A percentile compares a stretch with the other conserved stretches of the same genome.
Conservation (phyloP, 2,797 vertebrate genomes). For the Pachyuromys duprasi region DNA sequence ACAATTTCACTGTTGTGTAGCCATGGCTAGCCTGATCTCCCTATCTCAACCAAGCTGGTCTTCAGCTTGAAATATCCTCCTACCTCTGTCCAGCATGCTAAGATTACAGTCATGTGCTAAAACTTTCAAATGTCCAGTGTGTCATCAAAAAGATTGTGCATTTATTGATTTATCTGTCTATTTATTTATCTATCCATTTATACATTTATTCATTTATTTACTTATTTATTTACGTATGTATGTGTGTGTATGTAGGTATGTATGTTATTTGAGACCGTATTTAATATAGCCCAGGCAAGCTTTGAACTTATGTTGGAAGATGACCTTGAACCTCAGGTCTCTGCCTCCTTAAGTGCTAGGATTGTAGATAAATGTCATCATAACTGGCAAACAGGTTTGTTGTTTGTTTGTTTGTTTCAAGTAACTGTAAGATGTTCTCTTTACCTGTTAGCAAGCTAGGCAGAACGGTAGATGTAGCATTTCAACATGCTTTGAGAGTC, state of each 20-base stretch:
- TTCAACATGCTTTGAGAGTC: neutral
- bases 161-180: too few species aligned
- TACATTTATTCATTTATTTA: neutral
- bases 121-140: conserved; percentile 38
- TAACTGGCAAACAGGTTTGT: neutral
- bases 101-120: neutral
- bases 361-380: neutral
- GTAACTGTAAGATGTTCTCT: conserved; percentile 12
- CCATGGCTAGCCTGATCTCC: neutral
- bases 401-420: neutral
- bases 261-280: neutral
- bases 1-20: neutral
- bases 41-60: neutral
- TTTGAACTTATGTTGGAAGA: neutral
- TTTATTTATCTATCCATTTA: too few species aligned
- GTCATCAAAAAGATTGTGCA: neutral
- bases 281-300: neutral
- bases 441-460: conserved; percentile 11
- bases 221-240: neutral
- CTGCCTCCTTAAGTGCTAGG: neutral
- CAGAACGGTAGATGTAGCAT: conserved; percentile 39
- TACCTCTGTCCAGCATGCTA: neutral
- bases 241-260: neutral
- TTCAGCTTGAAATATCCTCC: neutral
- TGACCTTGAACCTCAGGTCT: neutral